Evolutionary conservation across 2,113 vertebrate genomes (phyloP).

Genomic region (Psophia crepitans): DNA sequence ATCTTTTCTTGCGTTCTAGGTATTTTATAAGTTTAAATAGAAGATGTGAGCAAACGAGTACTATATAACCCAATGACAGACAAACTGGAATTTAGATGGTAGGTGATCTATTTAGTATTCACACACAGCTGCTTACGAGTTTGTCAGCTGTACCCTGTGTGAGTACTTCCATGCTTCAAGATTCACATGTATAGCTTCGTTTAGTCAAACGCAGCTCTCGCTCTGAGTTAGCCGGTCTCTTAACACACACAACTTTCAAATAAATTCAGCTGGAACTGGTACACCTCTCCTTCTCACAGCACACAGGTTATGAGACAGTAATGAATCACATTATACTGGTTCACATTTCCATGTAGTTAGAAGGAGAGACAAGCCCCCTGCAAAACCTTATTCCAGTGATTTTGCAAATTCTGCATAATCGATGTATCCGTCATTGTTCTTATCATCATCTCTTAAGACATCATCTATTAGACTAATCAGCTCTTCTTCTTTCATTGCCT

Average conservation of each 20-base stretch:
- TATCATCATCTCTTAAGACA: conserved; percentile 91
- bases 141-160: neutral
- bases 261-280: conserved; percentile 3
- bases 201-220: neutral
- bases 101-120: neutral
- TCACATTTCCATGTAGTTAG: conserved; percentile 57
- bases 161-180: neutral
- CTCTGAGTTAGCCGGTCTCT: neutral
- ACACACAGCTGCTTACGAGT: neutral
- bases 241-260: neutral
- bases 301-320: neutral
- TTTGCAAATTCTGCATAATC: conserved; percentile 97
- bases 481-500: conserved; percentile 88
- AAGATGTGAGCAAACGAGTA: neutral
- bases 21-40: neutral
- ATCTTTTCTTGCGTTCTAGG: neutral
- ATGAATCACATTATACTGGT: conserved; percentile 69
- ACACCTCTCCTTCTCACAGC: conserved; percentile 22
- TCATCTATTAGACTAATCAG: conserved; percentile 91
- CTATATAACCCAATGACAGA: neutral
- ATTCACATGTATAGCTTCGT: neutral
- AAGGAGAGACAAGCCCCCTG: neutral
- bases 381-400: conserved; percentile 82
- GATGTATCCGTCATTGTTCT: conserved; percentile 95
- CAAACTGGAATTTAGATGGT: neutral